phyloP scores from a whole-genome alignment of 2,888 invertebrate genomes.

The Nomada ferruginata region DNA sequence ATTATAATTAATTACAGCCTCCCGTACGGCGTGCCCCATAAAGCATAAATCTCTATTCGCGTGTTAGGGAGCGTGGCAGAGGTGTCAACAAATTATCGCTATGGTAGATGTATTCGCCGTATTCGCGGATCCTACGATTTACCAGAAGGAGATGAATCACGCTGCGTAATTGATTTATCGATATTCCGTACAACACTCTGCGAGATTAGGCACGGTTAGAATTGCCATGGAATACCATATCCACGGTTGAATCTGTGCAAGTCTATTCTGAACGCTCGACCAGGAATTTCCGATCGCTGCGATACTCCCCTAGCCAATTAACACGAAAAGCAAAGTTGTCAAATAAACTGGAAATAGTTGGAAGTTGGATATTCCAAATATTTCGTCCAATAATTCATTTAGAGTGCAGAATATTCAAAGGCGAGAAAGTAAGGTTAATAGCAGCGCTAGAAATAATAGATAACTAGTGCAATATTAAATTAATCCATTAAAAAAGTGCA shows the following conservation, averaged over 20 bases:
- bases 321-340: too few relatives aligned
- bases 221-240: not conserved
- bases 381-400: too few relatives aligned
- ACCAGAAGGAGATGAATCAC: conserved; percentile 48
- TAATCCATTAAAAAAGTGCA: too few relatives aligned
- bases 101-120: not conserved
- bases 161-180: conserved; percentile 51
- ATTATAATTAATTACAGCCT: conserved; percentile 47
- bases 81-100: conserved; percentile 52
- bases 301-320: too few relatives aligned
- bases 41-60: conserved; percentile 46
- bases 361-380: too few relatives aligned
- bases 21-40: conserved; percentile 17
- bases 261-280: not conserved
- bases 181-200: conserved; percentile 1
- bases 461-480: too few relatives aligned
- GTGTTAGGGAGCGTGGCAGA: conserved; percentile 17
- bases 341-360: too few relatives aligned
- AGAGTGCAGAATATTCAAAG: too few relatives aligned
- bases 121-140: conserved; percentile 32
- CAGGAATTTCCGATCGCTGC: too few relatives aligned
- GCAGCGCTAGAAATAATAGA: too few relatives aligned
- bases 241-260: not conserved
- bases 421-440: too few relatives aligned
- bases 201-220: not conserved